Conservation (phyloP, 2,888 invertebrate genomes). For the Atethmia centrago region DNA sequence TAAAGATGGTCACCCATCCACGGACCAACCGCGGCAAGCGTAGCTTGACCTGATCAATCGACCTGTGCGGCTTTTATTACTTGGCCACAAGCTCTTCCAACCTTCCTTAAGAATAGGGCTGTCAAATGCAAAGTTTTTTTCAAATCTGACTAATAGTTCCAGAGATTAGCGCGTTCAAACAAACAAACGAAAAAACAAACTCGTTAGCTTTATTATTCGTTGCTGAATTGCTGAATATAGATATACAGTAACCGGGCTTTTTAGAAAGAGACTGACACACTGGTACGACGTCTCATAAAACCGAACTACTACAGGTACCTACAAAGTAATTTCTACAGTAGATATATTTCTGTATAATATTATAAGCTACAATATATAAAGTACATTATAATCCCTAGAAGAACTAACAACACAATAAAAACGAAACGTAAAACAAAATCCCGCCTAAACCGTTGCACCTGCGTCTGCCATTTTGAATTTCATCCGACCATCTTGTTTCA, state of each 20-base stretch:
- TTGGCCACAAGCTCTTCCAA: too few relatives aligned
- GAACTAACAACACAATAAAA: slow-evolving; percentile 50
- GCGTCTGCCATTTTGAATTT: slow-evolving; percentile 80
- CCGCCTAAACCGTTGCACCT: slow-evolving; percentile 79
- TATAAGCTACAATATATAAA: background rate
- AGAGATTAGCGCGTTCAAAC: too few relatives aligned
- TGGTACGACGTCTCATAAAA: background rate
- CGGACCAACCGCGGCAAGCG: too few relatives aligned
- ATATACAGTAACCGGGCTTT: background rate
- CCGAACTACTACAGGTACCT: background rate
- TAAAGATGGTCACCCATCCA: too few relatives aligned
- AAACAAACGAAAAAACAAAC: too few relatives aligned
- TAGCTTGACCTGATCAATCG: too few relatives aligned
- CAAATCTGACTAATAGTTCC: too few relatives aligned
- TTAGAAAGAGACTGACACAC: background rate
- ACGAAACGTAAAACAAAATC: slow-evolving; percentile 70
- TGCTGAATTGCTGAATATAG: too few relatives aligned
- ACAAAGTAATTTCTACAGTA: background rate
- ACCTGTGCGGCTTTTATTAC: too few relatives aligned
- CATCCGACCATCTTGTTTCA: slow-evolving; percentile 77
- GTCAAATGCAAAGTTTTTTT: too few relatives aligned
- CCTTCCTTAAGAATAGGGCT: too few relatives aligned
- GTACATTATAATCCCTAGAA: slow-evolving; percentile 1
- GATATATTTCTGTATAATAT: background rate
- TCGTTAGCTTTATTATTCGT: too few relatives aligned